phyloP scores from a whole-genome alignment of 2,113 vertebrate species.

The Labeo catla region DNA sequence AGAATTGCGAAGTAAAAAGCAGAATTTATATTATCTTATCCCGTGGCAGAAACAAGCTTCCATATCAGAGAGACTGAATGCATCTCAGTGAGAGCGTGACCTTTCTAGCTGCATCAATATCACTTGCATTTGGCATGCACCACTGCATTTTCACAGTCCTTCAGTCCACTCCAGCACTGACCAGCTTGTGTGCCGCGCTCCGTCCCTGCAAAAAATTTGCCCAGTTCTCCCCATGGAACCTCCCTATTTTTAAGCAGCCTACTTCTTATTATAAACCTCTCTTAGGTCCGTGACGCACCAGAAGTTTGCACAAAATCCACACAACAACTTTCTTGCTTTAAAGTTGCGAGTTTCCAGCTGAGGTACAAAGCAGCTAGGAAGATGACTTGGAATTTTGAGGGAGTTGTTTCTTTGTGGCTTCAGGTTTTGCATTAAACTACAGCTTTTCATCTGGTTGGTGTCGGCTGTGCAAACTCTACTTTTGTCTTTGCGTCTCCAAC shows the following conservation, averaged over 20 bases:
- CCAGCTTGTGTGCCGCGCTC: constrained; percentile 58
- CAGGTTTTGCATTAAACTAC: not conserved
- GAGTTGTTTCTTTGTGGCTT: not conserved
- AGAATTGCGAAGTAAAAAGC: not conserved
- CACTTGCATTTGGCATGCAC: not conserved
- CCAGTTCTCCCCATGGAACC: constrained; percentile 66
- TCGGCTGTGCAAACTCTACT: not conserved
- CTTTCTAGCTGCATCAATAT: not conserved
- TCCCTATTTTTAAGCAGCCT: constrained; percentile 81
- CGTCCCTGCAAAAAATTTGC: constrained; percentile 60
- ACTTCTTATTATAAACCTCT: constrained; percentile 77
- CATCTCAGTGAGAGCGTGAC: not conserved
- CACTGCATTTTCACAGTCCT: constrained; percentile 32
- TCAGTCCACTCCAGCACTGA: constrained; percentile 52
- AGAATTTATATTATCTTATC: not conserved
- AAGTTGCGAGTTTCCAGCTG: constrained; percentile 33
- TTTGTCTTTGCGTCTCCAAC: not conserved
- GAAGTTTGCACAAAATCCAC: constrained; percentile 55
- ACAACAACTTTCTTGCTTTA: constrained; percentile 36
- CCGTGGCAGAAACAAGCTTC: not conserved
- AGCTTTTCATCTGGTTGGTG: not conserved
- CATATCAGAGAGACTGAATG: not conserved
- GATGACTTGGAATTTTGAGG: not conserved
- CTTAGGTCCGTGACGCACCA: constrained; percentile 68
- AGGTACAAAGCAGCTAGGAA: not conserved